phyloP scores from a whole-genome alignment of 2,113 vertebrate genomes.

The Corythornis madagascariensis region DNA sequence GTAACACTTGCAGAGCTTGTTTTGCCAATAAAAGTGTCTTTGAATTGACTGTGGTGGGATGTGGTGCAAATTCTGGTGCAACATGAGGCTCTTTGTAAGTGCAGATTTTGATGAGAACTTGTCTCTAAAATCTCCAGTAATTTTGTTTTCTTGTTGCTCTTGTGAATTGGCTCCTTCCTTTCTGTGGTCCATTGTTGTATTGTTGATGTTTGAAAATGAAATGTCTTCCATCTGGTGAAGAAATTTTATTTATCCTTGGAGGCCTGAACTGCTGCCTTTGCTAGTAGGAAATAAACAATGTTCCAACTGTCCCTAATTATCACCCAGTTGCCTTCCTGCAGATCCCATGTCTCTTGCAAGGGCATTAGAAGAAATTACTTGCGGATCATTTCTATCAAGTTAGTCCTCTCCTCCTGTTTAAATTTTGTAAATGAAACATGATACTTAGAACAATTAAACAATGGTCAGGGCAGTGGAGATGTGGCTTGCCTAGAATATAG shows the following conservation, averaged over 20 bases:
- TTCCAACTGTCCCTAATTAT: constrained; percentile 32
- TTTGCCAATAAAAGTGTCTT: constrained; percentile 51
- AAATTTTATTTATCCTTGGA: constrained; percentile 34
- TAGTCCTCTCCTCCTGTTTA: not conserved
- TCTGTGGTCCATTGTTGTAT: not conserved
- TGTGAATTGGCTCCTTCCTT: constrained; percentile 39
- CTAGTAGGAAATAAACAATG: constrained; percentile 28
- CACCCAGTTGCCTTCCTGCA: constrained; percentile 4
- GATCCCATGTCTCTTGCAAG: not conserved
- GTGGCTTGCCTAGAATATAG: not conserved
- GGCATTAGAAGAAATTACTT: not conserved
- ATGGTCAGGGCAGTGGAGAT: not conserved
- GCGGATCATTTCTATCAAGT: not conserved
- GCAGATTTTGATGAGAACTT: constrained; percentile 23
- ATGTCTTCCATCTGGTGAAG: constrained; percentile 43
- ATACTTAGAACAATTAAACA: not conserved
- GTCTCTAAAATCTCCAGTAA: not conserved
- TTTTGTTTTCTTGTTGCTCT: constrained; percentile 49
- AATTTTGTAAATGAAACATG: not conserved
- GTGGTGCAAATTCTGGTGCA: constrained; percentile 10
- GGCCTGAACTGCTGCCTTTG: constrained; percentile 13
- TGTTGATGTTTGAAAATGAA: constrained; percentile 40
- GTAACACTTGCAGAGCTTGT: constrained; percentile 49
- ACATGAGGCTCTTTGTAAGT: constrained; percentile 3
- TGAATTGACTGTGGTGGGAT: constrained; percentile 49